A percentile compares a stretch with the other conserved stretches of the same genome.
phyloP scores from a whole-genome alignment of 1,140 invertebrate genomes.

The honey bee (Apis mellifera) region DNA sequence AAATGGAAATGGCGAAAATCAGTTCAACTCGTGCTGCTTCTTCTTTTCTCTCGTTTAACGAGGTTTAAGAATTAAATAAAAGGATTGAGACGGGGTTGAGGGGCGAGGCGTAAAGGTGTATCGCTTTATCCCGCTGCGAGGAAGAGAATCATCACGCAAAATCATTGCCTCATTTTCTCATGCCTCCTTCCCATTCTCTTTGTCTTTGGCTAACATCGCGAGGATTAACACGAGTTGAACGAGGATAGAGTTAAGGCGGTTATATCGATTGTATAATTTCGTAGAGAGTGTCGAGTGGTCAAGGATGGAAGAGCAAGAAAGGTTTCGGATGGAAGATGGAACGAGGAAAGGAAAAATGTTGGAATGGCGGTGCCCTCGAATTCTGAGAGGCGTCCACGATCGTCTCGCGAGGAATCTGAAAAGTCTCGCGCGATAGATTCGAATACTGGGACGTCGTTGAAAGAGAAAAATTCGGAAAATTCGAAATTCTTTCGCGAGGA shows the following conservation, averaged over 20 bases:
- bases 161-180: not conserved
- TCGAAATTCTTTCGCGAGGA: not conserved
- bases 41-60: not conserved
- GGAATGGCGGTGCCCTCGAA: not conserved
- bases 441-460: not conserved
- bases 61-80: too few species aligned
- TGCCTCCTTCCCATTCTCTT: not conserved
- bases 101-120: too few species aligned
- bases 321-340: not conserved
- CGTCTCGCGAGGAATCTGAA: constrained; percentile 12
- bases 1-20: too few species aligned
- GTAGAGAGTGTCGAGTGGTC: not conserved
- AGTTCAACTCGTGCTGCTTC: not conserved
- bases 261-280: constrained; percentile 21
- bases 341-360: too few species aligned
- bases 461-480: constrained; percentile 18
- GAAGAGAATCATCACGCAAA: constrained; percentile 7
- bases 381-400: not conserved
- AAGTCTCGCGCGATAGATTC: not conserved
- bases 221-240: constrained; percentile 24
- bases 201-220: constrained; percentile 19
- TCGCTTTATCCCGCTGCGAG: not conserved
- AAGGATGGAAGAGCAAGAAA: not conserved
- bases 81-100: not conserved
- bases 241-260: too few species aligned